A percentile compares a stretch with the other conserved stretches of the same genome.
Evolutionary conservation across 2,888 invertebrate species (phyloP).

Genomic region (Morinoia aosen): DNA sequence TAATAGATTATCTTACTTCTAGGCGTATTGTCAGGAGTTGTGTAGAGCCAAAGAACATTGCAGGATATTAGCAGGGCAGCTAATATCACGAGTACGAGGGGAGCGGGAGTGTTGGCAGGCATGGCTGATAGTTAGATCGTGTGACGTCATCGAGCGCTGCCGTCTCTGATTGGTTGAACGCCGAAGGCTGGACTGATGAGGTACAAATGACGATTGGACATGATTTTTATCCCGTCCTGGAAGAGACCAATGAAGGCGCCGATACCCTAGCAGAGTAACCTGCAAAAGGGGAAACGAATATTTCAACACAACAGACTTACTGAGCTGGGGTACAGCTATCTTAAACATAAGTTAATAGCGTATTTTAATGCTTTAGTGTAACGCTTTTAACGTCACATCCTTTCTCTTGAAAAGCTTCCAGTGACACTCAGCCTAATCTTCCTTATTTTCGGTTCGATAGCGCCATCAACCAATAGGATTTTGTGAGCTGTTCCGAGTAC

Average conservation of each 20-base stretch:
- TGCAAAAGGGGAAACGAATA: not conserved
- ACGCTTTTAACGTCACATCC: no score
- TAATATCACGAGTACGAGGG: slow-evolving; percentile 62
- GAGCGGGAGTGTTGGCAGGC: slow-evolving; percentile 57
- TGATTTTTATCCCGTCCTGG: not conserved
- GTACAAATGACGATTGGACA: not conserved
- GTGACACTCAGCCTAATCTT: no score
- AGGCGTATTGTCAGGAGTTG: slow-evolving; percentile 56
- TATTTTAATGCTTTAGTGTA: no score
- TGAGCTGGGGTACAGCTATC: no score
- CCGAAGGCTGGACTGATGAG: not conserved
- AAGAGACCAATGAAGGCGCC: not conserved
- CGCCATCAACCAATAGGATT: no score
- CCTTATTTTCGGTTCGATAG: no score
- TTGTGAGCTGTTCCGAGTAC: no score
- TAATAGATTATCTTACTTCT: slow-evolving; percentile 53
- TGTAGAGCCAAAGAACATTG: slow-evolving; percentile 66
- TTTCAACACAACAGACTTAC: not conserved
- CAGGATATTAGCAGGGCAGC: slow-evolving; percentile 64
- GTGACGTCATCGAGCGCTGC: slow-evolving; percentile 13
- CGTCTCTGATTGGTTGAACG: not conserved
- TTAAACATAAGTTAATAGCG: no score
- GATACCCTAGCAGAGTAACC: not conserved
- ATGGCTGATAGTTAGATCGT: not conserved
- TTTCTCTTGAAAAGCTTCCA: no score